Evolutionary conservation across 1,140 invertebrate genomes (phyloP).

Genomic region (Bombus pyrosoma): DNA sequence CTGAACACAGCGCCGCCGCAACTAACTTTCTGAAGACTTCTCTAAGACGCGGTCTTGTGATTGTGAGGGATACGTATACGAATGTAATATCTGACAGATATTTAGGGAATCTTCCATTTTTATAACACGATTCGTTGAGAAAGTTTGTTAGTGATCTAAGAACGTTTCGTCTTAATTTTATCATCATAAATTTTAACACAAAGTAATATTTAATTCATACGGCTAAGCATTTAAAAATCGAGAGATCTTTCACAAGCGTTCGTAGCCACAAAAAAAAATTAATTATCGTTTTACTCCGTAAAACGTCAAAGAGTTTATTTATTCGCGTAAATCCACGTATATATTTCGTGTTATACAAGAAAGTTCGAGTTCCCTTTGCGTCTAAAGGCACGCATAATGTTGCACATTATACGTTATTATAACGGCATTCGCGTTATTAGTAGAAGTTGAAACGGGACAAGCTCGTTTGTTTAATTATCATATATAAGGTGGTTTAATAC

Average conservation of each 20-base stretch:
- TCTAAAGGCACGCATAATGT: background rate
- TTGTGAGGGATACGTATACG: constrained; percentile 41
- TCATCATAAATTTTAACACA: background rate
- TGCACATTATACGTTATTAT: background rate
- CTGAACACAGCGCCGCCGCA: constrained; percentile 53
- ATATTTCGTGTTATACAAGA: background rate
- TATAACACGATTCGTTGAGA: background rate
- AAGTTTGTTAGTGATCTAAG: background rate
- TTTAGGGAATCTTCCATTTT: constrained; percentile 44
- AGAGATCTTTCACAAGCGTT: background rate
- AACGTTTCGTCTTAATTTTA: background rate
- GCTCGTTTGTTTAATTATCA: background rate
- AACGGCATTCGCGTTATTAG: background rate
- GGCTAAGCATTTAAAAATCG: background rate
- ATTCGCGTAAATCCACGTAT: background rate
- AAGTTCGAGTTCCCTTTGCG: too few relatives aligned
- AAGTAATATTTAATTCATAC: background rate
- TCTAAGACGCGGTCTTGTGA: constrained; percentile 51
- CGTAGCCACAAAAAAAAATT: background rate
- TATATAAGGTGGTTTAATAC: background rate
- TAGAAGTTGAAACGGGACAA: background rate
- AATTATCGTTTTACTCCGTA: background rate
- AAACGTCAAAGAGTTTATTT: background rate
- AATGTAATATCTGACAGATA: constrained; percentile 41
- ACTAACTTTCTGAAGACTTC: constrained; percentile 65